phyloP scores from a whole-genome alignment of 2,797 vertebrate species.

The Lates japonicus region DNA sequence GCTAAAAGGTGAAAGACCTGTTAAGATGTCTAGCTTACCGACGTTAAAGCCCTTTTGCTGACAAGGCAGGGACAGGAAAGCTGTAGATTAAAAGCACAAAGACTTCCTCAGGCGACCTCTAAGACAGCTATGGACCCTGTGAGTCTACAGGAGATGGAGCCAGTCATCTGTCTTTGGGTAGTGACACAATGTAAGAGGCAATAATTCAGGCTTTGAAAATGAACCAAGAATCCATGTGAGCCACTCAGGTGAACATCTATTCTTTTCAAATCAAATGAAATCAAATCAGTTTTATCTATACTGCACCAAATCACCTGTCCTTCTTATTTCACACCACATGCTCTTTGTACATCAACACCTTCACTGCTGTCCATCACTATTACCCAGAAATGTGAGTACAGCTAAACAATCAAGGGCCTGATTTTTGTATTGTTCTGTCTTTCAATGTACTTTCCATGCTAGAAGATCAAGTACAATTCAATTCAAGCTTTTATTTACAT shows the following conservation, averaged over 20 bases:
- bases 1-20: slow-evolving; percentile 27
- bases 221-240: background rate
- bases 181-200: background rate
- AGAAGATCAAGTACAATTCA: slow-evolving; percentile 27
- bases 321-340: background rate
- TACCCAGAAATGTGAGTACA: background rate
- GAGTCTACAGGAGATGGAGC: background rate
- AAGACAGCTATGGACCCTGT: background rate
- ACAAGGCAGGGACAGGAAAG: background rate
- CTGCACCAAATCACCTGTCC: no score
- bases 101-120: background rate
- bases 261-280: background rate
- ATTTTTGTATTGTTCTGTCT: background rate
- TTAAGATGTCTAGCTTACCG: background rate
- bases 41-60: slow-evolving; percentile 33
- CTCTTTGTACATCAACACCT: background rate
- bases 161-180: background rate
- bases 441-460: slow-evolving; percentile 1
- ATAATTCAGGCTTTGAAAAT: background rate
- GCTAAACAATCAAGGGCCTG: background rate
- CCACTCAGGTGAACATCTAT: background rate
- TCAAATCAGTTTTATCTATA: no score
- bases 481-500: slow-evolving; percentile 19
- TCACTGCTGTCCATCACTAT: background rate
- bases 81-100: background rate